Percentiles rank a stretch among this genome's conserved stretches.
These are phyloP conservation scores for Drosophila pachea DNA, from an alignment of 1,140 invertebrate species.

Conservation along the genomic window DNA sequence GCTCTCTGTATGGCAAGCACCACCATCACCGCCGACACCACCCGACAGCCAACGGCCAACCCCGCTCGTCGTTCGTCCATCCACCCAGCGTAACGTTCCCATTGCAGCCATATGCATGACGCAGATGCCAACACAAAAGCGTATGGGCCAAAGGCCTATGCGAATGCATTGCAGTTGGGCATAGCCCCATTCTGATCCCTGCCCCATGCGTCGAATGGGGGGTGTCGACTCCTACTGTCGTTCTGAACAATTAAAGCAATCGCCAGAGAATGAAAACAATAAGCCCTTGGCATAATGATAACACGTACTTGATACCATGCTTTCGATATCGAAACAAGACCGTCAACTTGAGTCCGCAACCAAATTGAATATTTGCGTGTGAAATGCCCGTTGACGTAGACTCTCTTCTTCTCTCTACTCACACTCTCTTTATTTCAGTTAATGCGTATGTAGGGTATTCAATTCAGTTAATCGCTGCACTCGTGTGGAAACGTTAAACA, in stretches of 20 bases:
- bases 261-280: conserved; percentile 15
- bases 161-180: conserved; percentile 17
- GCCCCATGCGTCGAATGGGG: background rate
- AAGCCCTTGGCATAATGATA: conserved; percentile 45
- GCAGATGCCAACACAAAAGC: conserved; percentile 59
- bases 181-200: conserved; percentile 4
- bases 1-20: conserved; percentile 12
- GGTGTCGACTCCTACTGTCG: background rate
- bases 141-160: conserved; percentile 8
- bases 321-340: conserved; percentile 7
- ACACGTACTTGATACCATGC: conserved; percentile 26
- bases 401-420: background rate
- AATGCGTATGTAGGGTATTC: conserved; percentile 31
- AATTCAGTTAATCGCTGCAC: conserved; percentile 33
- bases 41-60: background rate
- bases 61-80: background rate
- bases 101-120: conserved; percentile 66
- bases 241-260: conserved; percentile 31
- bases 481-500: conserved; percentile 41
- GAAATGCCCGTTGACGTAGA: conserved; percentile 49
- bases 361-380: conserved; percentile 63
- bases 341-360: background rate
- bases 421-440: background rate
- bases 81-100: conserved; percentile 25
- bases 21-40: conserved; percentile 4